Base-by-base conservation (phyloP, 2,888 invertebrate species). In the Diaprepes abbreviatus region DNA sequence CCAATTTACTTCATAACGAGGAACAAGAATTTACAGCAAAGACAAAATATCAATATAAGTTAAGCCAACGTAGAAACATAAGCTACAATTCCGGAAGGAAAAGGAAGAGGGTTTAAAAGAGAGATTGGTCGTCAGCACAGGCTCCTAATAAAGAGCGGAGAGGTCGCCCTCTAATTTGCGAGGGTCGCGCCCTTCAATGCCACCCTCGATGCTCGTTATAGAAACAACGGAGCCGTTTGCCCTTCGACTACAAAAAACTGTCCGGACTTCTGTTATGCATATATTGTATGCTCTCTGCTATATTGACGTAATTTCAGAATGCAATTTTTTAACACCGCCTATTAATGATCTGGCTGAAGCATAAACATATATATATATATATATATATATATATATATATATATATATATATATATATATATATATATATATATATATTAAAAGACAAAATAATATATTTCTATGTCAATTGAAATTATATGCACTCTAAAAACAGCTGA, bases 171-270 rank as follows among this genome's bases (percentile, higher is more conserved):
- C 80, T 83, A 83, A 83, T 83, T 83, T 82, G 77, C 78, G 79
- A 80, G 83, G 83, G 83, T 83, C 83, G 83, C 83, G 83, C 83
- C 83, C 83, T 70, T 78, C 74, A 70, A 79, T 80, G 79, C 83
- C 83, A 84, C 84, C 83, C 83, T 83, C 82, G 81, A 79, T 73
- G 83, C 82, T 83, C 81, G 82, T 83, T 83, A 76, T 74, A 82
- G 82, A 79, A 79, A 80, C 78, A 79, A 79, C 78, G 77, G 70
- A 77, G 73, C 73, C 68, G 75, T 77, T 78, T 74, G 74, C 73
- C 74, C 73, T 73, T 65, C 55, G 58, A 77, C 76, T 77, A 78
- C 76, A 78, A 79, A 79, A 78, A 79, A 79, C 76, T 76, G 74
- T 71, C 74, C 63, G 66, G 65, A 74, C 28, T 28, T 50, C 48